Conservation (phyloP, 1,140 invertebrate species). For the Cydia splendana region DNA sequence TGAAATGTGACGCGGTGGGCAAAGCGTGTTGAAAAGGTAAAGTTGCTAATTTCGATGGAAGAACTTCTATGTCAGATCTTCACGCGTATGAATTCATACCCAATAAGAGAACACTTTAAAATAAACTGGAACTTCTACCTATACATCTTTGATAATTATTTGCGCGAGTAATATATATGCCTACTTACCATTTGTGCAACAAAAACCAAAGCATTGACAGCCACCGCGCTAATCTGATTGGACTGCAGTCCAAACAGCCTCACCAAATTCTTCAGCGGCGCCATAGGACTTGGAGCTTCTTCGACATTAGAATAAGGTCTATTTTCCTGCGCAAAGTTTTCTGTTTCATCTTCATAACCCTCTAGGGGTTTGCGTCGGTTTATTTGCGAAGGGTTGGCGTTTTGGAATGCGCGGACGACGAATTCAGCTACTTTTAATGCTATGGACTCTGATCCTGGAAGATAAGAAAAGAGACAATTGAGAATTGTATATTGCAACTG, state of each 20-base stretch:
- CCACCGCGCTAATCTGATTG: constrained; percentile 87
- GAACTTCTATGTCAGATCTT: too few relatives aligned
- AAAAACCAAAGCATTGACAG: constrained; percentile 89
- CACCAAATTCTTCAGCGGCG: constrained; percentile 80
- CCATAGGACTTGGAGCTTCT: constrained; percentile 50
- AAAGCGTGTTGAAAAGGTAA: too few relatives aligned
- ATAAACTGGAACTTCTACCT: too few relatives aligned
- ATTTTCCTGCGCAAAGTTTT: constrained; percentile 47
- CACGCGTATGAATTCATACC: too few relatives aligned
- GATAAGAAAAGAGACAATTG: constrained; percentile 24
- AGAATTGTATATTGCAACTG: background rate
- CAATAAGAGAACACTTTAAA: too few relatives aligned
- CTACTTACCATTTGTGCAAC: constrained; percentile 89
- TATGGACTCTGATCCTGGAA: constrained; percentile 67
- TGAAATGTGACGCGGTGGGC: too few relatives aligned
- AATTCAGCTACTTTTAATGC: constrained; percentile 72
- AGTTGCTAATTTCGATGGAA: too few relatives aligned
- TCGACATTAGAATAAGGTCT: constrained; percentile 48
- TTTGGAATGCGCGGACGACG: constrained; percentile 69
- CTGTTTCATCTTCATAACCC: constrained; percentile 41
- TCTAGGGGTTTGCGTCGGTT: constrained; percentile 43
- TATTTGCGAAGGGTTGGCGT: constrained; percentile 41
- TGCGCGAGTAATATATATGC: background rate
- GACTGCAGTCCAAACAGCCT: constrained; percentile 87
- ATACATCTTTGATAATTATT: background rate